These are phyloP conservation scores for Zapus hudsonius DNA, from an alignment of 2,113 vertebrate genomes.

Conservation along the genomic window DNA sequence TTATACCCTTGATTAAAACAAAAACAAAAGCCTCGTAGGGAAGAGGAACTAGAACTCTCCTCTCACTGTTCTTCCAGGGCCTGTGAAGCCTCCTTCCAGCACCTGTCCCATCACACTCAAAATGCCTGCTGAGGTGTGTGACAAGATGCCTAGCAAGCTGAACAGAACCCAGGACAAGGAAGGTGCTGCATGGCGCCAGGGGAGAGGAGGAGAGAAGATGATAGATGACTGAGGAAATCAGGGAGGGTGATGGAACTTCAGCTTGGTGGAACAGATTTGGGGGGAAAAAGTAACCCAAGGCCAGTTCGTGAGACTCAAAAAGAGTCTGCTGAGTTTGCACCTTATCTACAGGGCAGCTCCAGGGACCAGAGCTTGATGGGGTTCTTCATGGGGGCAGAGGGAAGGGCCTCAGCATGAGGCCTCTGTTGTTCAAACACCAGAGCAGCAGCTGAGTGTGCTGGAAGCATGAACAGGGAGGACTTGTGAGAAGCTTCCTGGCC, in stretches of 20 bases:
- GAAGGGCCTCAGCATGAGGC: neutral
- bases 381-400: fast-evolving
- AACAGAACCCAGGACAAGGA: neutral
- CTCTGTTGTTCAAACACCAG: fast-evolving
- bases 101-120: neutral
- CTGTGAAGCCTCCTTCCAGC: neutral
- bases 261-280: fast-evolving
- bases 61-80: neutral
- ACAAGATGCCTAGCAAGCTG: neutral
- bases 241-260: neutral
- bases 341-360: neutral
- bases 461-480: neutral
- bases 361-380: neutral
- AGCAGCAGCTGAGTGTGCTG: neutral
- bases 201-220: too few species aligned
- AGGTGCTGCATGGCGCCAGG: fast-evolving
- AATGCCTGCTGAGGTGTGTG: neutral
- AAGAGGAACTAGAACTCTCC: too few species aligned
- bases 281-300: neutral
- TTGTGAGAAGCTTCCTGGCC: neutral
- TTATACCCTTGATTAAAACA: conserved; percentile 30
- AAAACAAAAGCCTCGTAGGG: neutral
- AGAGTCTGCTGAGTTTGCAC: too few species aligned
- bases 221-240: fast-evolving
- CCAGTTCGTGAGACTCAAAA: too few species aligned